Percentiles rank a stretch among this genome's conserved stretches.
These are phyloP conservation scores for Drosophila asahinai DNA, from an alignment of 1,140 invertebrate species.

Conservation along the genomic window DNA sequence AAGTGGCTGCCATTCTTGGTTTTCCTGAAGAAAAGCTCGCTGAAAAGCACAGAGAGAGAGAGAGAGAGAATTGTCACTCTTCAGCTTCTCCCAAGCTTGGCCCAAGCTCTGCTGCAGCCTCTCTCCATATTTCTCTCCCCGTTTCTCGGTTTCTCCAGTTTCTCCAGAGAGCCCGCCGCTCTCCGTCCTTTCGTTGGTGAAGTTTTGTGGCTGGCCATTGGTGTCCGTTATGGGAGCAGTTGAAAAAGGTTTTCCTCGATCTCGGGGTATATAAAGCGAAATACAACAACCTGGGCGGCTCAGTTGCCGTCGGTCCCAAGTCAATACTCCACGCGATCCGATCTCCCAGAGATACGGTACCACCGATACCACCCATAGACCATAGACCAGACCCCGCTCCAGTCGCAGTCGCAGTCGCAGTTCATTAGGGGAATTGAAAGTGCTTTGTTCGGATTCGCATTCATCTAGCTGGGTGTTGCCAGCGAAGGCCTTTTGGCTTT, in stretches of 20 bases:
- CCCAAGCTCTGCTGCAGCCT: constrained; percentile 17
- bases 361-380: not conserved
- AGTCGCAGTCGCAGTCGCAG: constrained; percentile 44
- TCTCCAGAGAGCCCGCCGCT: constrained; percentile 30
- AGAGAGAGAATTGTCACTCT: constrained; percentile 43
- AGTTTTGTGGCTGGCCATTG: constrained; percentile 49
- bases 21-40: constrained; percentile 60
- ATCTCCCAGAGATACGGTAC: constrained; percentile 30
- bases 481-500: constrained; percentile 77
- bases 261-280: constrained; percentile 76
- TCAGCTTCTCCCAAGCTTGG: constrained; percentile 18
- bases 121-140: constrained; percentile 11
- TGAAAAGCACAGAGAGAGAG: constrained; percentile 65
- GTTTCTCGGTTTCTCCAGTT: constrained; percentile 17
- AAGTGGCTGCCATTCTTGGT: constrained; percentile 7
- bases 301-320: constrained; percentile 77
- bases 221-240: constrained; percentile 54
- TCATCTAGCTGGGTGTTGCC: constrained; percentile 74
- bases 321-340: constrained; percentile 60
- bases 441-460: constrained; percentile 66
- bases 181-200: constrained; percentile 78
- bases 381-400: constrained; percentile 24
- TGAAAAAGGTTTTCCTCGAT: constrained; percentile 71
- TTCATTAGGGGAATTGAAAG: constrained; percentile 79
- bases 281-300: constrained; percentile 80